phyloP scores from a whole-genome alignment of 2,113 vertebrate species.

The Melanerpes formicivorus region DNA sequence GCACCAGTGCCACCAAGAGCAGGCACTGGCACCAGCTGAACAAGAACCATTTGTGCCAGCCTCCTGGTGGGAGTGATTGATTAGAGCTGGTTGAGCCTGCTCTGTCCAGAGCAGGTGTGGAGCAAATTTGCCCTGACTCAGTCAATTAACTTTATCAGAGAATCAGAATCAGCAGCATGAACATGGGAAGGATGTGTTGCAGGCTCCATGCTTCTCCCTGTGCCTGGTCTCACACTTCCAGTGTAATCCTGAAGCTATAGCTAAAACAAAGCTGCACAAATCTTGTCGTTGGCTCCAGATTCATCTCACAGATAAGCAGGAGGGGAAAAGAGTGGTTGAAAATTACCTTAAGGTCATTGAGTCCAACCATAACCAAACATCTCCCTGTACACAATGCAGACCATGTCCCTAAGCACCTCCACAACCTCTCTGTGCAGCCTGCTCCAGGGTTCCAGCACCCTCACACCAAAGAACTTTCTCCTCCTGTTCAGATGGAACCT shows the following conservation, averaged over 20 bases:
- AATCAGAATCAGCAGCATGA: conserved; percentile 28
- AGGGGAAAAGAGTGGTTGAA: not conserved
- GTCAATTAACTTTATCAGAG: conserved; percentile 67
- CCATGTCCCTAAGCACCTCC: too few relatives aligned
- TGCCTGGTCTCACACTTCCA: not conserved
- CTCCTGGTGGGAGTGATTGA: conserved; percentile 57
- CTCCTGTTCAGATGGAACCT: too few relatives aligned
- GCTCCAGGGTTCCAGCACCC: too few relatives aligned
- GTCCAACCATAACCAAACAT: too few relatives aligned
- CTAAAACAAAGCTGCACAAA: not conserved
- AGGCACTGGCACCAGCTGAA: not conserved
- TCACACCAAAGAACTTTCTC: too few relatives aligned
- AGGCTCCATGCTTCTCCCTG: not conserved
- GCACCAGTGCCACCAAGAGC: not conserved
- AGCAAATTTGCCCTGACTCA: conserved; percentile 68
- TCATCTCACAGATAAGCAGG: not conserved
- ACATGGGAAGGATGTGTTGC: not conserved
- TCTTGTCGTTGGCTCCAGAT: not conserved
- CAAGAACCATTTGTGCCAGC: conserved; percentile 15
- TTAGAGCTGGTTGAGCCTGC: conserved; percentile 50
- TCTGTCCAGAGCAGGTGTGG: conserved; percentile 65
- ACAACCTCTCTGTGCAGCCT: too few relatives aligned
- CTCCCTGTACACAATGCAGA: too few relatives aligned
- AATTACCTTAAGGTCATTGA: too few relatives aligned
- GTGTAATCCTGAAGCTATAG: not conserved